Conservation (phyloP, 2,888 invertebrate species). For the Stenolophus ochropezus region DNA sequence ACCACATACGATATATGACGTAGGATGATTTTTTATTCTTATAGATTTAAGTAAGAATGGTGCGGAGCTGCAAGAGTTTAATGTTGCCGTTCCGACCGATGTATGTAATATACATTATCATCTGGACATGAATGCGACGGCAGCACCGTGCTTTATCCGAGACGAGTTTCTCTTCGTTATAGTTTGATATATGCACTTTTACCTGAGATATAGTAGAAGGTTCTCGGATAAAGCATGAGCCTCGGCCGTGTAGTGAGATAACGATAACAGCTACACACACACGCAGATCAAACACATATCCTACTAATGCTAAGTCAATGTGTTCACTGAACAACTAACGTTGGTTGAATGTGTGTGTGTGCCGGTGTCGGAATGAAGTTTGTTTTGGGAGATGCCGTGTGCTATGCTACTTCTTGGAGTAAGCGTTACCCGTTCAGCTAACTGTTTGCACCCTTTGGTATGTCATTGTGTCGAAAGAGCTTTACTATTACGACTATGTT, state of each 20-base stretch:
- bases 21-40: slow-evolving; percentile 67
- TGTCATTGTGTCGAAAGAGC: slow-evolving; percentile 44
- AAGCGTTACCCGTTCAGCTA: slow-evolving; percentile 39
- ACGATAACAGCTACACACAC: slow-evolving; percentile 19
- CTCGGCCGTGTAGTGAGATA: background rate
- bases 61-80: background rate
- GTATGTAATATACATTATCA: background rate
- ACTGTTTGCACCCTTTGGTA: slow-evolving; percentile 49
- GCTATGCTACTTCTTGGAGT: slow-evolving; percentile 22
- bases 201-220: background rate
- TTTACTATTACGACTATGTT: slow-evolving; percentile 47
- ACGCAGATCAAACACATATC: slow-evolving; percentile 22
- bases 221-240: background rate
- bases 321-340: background rate
- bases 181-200: background rate
- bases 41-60: slow-evolving; percentile 63
- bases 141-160: background rate
- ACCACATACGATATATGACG: slow-evolving; percentile 64
- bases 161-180: background rate
- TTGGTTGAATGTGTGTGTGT: background rate
- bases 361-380: slow-evolving; percentile 30
- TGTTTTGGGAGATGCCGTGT: slow-evolving; percentile 53
- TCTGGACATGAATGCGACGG: background rate
- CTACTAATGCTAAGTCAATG: slow-evolving; percentile 9
- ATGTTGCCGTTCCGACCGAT: background rate